Conservation (phyloP, 2,113 vertebrate genomes). For the Castor canadensis region DNA sequence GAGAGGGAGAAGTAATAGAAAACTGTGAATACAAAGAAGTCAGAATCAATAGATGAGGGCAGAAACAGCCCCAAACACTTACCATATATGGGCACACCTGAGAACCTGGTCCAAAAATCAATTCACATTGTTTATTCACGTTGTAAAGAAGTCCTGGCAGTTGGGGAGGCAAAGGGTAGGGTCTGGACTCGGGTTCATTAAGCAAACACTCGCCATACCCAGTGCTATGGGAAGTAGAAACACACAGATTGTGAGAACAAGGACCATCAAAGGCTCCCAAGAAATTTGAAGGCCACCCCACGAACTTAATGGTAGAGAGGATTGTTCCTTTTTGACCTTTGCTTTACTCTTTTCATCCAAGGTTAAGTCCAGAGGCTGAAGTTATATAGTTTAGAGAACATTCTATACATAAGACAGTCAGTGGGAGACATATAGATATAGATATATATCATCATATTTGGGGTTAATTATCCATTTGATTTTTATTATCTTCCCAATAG, state of each 20-base stretch:
- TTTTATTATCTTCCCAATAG: not conserved
- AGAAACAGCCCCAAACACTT: constrained; percentile 79
- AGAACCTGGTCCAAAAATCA: constrained; percentile 98
- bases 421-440: not conserved
- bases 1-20: not conserved
- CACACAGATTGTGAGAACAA: constrained; percentile 45
- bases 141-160: constrained; percentile 95
- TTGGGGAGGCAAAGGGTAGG: constrained; percentile 92
- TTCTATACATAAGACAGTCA: not conserved
- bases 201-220: constrained; percentile 98
- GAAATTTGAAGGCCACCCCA: fast-evolving
- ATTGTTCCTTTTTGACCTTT: not conserved
- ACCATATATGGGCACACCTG: constrained; percentile 99
- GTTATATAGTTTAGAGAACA: not conserved
- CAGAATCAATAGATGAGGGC: not conserved
- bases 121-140: constrained; percentile 98
- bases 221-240: constrained; percentile 91
- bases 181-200: constrained; percentile 94
- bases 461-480: not conserved
- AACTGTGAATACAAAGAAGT: constrained; percentile 38
- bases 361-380: not conserved
- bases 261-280: not conserved
- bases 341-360: not conserved
- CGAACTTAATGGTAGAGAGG: not conserved
- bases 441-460: not conserved